Conservation (phyloP, 2,113 vertebrate species). For the Macheiramphus alcinus region DNA sequence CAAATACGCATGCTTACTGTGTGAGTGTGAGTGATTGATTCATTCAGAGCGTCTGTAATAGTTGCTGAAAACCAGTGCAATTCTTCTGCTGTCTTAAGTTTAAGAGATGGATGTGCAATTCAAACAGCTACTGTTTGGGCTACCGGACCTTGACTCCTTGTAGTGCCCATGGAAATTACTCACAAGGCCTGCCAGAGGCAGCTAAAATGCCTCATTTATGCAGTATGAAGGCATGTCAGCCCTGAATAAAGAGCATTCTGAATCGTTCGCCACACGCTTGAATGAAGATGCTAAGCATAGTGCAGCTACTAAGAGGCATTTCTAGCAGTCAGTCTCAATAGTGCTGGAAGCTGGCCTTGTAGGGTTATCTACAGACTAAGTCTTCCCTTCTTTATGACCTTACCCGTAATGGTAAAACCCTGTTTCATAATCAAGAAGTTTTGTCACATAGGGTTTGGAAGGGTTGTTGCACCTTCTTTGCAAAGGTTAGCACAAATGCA, state of each 20-base stretch:
- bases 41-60: background rate
- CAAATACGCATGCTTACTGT: accelerated
- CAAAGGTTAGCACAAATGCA: background rate
- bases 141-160: background rate
- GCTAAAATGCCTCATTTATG: background rate
- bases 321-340: background rate
- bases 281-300: background rate
- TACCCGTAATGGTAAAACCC: background rate
- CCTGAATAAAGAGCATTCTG: background rate
- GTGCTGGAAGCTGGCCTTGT: background rate
- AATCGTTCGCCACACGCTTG: background rate
- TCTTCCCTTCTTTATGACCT: background rate
- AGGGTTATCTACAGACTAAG: background rate
- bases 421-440: background rate
- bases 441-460: background rate
- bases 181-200: background rate
- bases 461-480: background rate
- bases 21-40: background rate
- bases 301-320: background rate
- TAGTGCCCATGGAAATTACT: background rate
- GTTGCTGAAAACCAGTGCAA: background rate
- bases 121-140: background rate
- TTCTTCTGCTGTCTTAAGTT: background rate
- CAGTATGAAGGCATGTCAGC: background rate
- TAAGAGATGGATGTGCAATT: background rate